A percentile compares a stretch with the other conserved stretches of the same genome.
phyloP scores from a whole-genome alignment of 2,113 vertebrate genomes.

The Coreoperca whiteheadi region DNA sequence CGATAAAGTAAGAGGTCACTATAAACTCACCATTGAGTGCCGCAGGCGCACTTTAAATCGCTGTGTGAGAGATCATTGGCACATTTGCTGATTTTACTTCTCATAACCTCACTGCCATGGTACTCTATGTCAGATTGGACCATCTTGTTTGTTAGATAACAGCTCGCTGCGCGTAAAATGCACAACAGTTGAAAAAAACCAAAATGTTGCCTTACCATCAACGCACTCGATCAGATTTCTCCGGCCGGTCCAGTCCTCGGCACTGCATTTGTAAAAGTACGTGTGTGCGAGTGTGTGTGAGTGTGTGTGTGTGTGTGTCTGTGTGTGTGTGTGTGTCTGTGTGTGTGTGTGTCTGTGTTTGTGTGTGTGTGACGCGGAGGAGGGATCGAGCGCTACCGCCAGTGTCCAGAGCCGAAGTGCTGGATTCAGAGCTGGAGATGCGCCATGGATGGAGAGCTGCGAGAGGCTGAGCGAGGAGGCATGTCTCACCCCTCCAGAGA shows the following conservation, averaged over 20 bases:
- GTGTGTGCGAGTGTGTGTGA: too few species aligned
- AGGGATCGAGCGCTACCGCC: conserved; percentile 32
- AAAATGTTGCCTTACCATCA: conserved; percentile 65
- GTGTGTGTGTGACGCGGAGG: conserved; percentile 2
- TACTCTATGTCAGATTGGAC: background rate
- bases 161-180: conserved; percentile 23
- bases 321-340: conserved; percentile 5
- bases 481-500: conserved; percentile 41
- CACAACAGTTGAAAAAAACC: background rate
- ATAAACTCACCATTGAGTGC: conserved; percentile 22
- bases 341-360: conserved; percentile 1
- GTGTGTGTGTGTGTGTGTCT: too few species aligned
- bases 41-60: conserved; percentile 19
- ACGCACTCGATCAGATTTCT: conserved; percentile 38
- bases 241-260: conserved; percentile 28
- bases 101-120: background rate
- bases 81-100: background rate
- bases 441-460: conserved; percentile 52
- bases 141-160: too few species aligned
- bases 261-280: conserved; percentile 47
- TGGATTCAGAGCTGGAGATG: conserved; percentile 64
- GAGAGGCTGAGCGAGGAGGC: conserved; percentile 48
- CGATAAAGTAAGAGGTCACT: conserved; percentile 18
- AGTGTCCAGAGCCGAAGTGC: conserved; percentile 48
- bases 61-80: background rate